Conservation (phyloP, 2,888 invertebrate species). For the Ecliptopera silaceata region DNA sequence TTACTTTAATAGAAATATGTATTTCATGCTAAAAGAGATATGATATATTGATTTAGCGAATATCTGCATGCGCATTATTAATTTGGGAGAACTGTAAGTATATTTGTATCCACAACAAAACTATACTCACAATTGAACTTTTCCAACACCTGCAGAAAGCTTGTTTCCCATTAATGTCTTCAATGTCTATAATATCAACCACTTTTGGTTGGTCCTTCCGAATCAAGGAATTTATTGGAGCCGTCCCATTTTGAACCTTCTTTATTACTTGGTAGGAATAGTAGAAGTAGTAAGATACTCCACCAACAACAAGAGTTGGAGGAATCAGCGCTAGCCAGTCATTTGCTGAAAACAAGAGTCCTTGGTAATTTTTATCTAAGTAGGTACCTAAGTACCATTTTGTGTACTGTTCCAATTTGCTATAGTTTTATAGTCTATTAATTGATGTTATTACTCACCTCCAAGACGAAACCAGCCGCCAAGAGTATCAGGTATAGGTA, state of each 20-base stretch:
- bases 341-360: slow-evolving; percentile 80
- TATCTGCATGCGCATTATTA: too few relatives aligned
- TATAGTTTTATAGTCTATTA: neutral
- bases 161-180: slow-evolving; percentile 95
- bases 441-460: slow-evolving; percentile 72
- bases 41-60: too few relatives aligned
- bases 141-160: slow-evolving; percentile 98
- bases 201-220: slow-evolving; percentile 92
- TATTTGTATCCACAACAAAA: neutral
- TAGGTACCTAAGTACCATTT: too few relatives aligned
- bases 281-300: slow-evolving; percentile 92
- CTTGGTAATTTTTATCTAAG: too few relatives aligned
- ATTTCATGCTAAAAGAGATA: too few relatives aligned
- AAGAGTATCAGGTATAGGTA: slow-evolving; percentile 92
- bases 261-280: slow-evolving; percentile 82
- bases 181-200: slow-evolving; percentile 95
- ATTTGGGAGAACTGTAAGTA: neutral
- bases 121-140: slow-evolving; percentile 91
- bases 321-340: slow-evolving; percentile 93
- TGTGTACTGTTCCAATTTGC: neutral
- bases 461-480: slow-evolving; percentile 94
- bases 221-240: slow-evolving; percentile 85
- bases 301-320: slow-evolving; percentile 90
- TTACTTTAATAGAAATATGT: too few relatives aligned
- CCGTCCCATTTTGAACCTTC: slow-evolving; percentile 74